Base-by-base conservation (phyloP, 2,797 vertebrate species). In the Xenops minutus region DNA sequence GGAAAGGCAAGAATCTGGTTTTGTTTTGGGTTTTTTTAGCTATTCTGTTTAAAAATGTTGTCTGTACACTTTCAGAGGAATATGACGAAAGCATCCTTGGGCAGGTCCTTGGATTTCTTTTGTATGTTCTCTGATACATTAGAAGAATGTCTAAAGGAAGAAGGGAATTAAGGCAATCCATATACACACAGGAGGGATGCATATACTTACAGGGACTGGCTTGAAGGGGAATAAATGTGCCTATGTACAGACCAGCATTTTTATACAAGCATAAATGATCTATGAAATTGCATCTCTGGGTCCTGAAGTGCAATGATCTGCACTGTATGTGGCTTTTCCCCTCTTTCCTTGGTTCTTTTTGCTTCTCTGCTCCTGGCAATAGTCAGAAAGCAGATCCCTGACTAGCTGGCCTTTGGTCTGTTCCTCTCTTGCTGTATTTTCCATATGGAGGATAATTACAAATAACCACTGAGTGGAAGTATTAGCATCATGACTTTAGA, bases 11-110 rank as follows among this genome's bases (percentile, higher is more conserved):
- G 21, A 64, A 78, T 81, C 8, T 39, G 43, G n/a, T n/a, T n/a
- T n/a, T n/a, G n/a, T n/a, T n/a, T n/a, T n/a, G 43, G 43, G 19
- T 10, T 58, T 54, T 64, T 74, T 74, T 14, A 39, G 10, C 5
- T 69, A 2, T 59, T 49, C 7, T 73, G 12, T 82, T 69, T 52
- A 29, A 56, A 73, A 92, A 16, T 7, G 1, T 23, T 74, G 52
- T 61, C 22, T 46, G 1, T 30, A 32, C 0, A 0, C 27, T 69
- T 76, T 7, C 27, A 72, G 26, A 43, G 4, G n/a, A 73, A 16
- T 41, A 62, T 44, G 17, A 37, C 20, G 26, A 85, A 74, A 59
- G 6, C 7, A 73, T 43, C 14, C 9, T 39, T 36, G 29, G 14
- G 22, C 44, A 56, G 9, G 20, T 69, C 43, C 27, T 71, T 64